Evolutionary conservation across 2,888 invertebrate genomes (phyloP), one percentile per base, ranked within the genome.

Genomic region (Sminthurinus aureus): DNA sequence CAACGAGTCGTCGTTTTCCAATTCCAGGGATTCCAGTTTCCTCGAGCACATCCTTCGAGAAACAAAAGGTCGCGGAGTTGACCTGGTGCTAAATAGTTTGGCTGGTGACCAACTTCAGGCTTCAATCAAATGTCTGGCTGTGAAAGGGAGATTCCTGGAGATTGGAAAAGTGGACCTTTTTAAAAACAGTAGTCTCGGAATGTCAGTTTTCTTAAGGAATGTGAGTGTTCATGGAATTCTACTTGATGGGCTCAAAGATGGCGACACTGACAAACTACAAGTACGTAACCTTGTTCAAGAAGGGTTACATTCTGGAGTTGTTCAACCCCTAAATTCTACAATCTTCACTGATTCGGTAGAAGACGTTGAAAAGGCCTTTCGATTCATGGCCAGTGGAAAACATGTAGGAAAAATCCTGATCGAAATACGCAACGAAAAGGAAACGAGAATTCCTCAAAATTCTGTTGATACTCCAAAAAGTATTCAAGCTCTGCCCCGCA

Each of bases 211-310:
- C 92, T 91, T 98, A n/a, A n/a, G n/a, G n/a, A n/a, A n/a, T n/a
- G n/a, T n/a, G n/a, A n/a, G n/a, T n/a, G n/a, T n/a, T n/a, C 98
- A 99, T 91, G 99, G 99, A 88, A 98, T 99, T 89, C 92, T 99
- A 67, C 92, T 99, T 89, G 99, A 99, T 91, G 96, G 96, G 71
- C 92, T 99, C 84, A 97, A 92, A 8, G 90, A 89, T 51, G 92
- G 92, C 83, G 94, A 18, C 91, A 93, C 81, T 89, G 96, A 96
- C 84, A 95, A 96, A 91, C 91, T 91, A 86, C 93, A 93, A 89
- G 95, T 98, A 50, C 94, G 95, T 26, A 91, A 92, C 67, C 93
- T 98, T 87, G 93, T 99, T 0, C 92, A 92, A 51, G 94, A 96
- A 85, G 99, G 99, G 86, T 96, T 99, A 89, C 93, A 93, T 85